phyloP scores from a whole-genome alignment of 2,888 invertebrate genomes.

The Zaprionus lineosus region DNA sequence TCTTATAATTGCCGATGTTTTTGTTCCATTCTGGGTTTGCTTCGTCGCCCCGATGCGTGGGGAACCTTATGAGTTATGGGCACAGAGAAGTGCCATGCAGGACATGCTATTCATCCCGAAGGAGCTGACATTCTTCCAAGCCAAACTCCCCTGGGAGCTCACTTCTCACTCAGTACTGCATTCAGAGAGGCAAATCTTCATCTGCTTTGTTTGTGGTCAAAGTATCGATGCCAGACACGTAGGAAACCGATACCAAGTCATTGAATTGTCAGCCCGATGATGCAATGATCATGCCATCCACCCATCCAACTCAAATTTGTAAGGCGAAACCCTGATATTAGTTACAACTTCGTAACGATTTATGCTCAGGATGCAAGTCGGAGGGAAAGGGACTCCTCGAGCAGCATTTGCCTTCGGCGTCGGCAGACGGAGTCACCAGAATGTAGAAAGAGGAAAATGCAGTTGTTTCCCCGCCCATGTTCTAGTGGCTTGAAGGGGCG shows the following conservation, averaged over 20 bases:
- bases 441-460: conserved; percentile 60
- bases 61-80: conserved; percentile 54
- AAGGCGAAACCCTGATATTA: conserved; percentile 55
- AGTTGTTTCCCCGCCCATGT: conserved; percentile 61
- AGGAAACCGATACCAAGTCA: conserved; percentile 35
- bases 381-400: conserved; percentile 25
- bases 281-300: conserved; percentile 51
- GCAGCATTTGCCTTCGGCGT: conserved; percentile 5
- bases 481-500: conserved; percentile 38
- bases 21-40: conserved; percentile 32
- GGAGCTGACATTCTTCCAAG: conserved; percentile 8
- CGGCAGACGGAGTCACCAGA: conserved; percentile 30
- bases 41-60: conserved; percentile 4
- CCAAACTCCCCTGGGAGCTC: no score
- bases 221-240: conserved; percentile 47
- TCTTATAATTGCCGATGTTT: conserved; percentile 68
- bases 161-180: conserved; percentile 23
- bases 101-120: conserved; percentile 22
- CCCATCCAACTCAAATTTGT: conserved; percentile 42
- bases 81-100: conserved; percentile 47
- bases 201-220: conserved; percentile 18
- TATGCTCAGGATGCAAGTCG: conserved; percentile 27
- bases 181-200: conserved; percentile 44
- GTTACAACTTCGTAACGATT: conserved; percentile 40
- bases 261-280: conserved; percentile 38